phyloP scores from a whole-genome alignment of 1,140 invertebrate species.

The Trichogramma pretiosum region DNA sequence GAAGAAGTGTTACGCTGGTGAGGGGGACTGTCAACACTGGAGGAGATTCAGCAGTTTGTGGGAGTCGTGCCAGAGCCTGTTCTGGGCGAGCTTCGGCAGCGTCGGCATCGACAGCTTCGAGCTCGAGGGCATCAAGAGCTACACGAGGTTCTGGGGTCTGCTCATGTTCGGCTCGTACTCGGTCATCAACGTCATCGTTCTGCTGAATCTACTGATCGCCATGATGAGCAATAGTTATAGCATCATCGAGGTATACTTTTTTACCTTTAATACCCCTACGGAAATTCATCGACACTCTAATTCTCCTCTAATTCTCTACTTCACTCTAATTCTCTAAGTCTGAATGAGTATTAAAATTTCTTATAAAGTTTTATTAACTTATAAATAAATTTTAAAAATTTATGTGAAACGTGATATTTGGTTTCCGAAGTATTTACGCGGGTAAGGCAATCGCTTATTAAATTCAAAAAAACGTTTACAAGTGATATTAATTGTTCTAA shows the following conservation, averaged over 20 bases:
- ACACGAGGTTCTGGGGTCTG: conserved; percentile 71
- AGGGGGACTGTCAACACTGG: conserved; percentile 53
- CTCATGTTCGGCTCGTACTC: conserved; percentile 75
- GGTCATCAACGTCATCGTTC: conserved; percentile 77
- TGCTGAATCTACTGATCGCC: conserved; percentile 78
- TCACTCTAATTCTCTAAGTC: no score
- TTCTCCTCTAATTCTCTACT: no score
- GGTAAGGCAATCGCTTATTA: no score
- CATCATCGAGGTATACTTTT: conserved; percentile 55
- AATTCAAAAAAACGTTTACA: no score
- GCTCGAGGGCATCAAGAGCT: conserved; percentile 65
- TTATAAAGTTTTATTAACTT: no score
- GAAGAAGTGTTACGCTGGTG: conserved; percentile 61
- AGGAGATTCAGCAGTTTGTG: conserved; percentile 63
- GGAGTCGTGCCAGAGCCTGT: conserved; percentile 79
- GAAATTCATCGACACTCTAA: neutral
- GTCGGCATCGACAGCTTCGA: conserved; percentile 74
- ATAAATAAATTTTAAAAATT: no score
- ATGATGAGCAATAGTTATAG: conserved; percentile 89
- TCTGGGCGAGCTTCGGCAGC: conserved; percentile 83
- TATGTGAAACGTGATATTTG: no score
- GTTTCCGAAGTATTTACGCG: no score
- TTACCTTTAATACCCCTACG: neutral
- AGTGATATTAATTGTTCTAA: no score
- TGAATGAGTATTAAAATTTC: no score